Percentiles rank a stretch among this genome's conserved stretches.
phyloP scores from a whole-genome alignment of 2,113 vertebrate genomes.

The Paraplagusia blochii region DNA sequence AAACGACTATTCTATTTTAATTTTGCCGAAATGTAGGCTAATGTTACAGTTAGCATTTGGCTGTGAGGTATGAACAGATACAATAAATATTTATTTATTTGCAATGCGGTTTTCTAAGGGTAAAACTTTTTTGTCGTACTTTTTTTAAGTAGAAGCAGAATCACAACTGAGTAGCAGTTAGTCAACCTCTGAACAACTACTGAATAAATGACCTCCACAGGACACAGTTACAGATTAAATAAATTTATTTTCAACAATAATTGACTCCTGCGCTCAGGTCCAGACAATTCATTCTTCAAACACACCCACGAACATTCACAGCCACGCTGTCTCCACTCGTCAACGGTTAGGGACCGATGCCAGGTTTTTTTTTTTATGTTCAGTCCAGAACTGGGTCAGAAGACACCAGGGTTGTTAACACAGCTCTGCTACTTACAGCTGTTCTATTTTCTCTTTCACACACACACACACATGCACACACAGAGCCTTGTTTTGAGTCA shows the following conservation, averaged over 20 bases:
- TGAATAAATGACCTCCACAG: constrained; percentile 33
- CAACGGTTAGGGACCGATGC: background rate
- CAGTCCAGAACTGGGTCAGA: constrained; percentile 50
- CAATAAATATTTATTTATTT: too few species aligned
- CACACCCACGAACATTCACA: background rate
- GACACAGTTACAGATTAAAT: constrained; percentile 60
- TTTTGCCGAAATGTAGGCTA: too few species aligned
- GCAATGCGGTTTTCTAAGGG: background rate
- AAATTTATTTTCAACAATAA: constrained; percentile 51
- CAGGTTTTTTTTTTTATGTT: background rate
- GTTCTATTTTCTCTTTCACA: constrained; percentile 33
- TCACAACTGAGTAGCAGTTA: background rate
- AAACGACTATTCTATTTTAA: too few species aligned
- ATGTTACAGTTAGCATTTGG: too few species aligned
- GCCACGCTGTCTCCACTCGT: too few species aligned
- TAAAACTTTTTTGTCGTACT: too few species aligned
- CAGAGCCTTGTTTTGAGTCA: too few species aligned
- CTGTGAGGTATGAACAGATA: too few species aligned
- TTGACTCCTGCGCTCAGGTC: constrained; percentile 34
- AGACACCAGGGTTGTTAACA: constrained; percentile 20
- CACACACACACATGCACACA: constrained; percentile 4
- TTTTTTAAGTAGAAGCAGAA: too few species aligned
- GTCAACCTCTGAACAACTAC: constrained; percentile 3
- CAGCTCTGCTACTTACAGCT: constrained; percentile 37
- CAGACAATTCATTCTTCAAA: background rate